phyloP scores from a whole-genome alignment of 2,888 invertebrate genomes.

The Eulithis prunata region DNA sequence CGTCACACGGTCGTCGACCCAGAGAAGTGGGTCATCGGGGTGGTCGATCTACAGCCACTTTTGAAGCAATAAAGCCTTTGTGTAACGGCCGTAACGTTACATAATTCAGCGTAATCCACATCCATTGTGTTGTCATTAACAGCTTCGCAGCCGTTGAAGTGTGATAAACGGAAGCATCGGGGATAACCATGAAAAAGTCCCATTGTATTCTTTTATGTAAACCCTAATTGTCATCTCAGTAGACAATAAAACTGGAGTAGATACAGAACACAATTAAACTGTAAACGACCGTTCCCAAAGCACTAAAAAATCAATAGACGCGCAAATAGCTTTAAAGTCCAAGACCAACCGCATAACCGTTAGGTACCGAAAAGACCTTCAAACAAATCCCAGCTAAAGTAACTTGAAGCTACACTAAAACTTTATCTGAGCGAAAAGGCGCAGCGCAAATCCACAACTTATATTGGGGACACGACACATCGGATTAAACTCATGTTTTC shows the following conservation, averaged over 20 bases:
- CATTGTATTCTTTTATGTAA: not conserved
- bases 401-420: slow-evolving; percentile 31
- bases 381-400: slow-evolving; percentile 26
- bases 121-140: slow-evolving; percentile 40
- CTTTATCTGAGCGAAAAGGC: slow-evolving; percentile 29
- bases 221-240: not conserved
- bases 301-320: slow-evolving; percentile 17
- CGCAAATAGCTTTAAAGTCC: slow-evolving; percentile 17
- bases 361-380: slow-evolving; percentile 23
- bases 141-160: slow-evolving; percentile 31
- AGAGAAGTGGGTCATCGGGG: slow-evolving; percentile 75
- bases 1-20: slow-evolving; percentile 81
- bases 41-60: slow-evolving; percentile 66
- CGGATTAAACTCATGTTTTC: slow-evolving; percentile 49
- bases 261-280: slow-evolving; percentile 6
- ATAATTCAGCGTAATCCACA: slow-evolving; percentile 47
- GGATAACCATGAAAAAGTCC: not conserved
- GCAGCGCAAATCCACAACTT: slow-evolving; percentile 26
- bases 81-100: slow-evolving; percentile 51
- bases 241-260: too few relatives aligned
- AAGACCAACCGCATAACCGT: slow-evolving; percentile 19
- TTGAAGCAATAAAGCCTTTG: slow-evolving; percentile 54
- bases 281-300: not conserved
- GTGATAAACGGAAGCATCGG: not conserved
- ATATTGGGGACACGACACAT: slow-evolving; percentile 35